A percentile compares a stretch with the other conserved stretches of the same genome.
These are phyloP conservation scores for Bactericera cockerelli DNA, from an alignment of 1,140 invertebrate genomes.

Conservation along the genomic window DNA sequence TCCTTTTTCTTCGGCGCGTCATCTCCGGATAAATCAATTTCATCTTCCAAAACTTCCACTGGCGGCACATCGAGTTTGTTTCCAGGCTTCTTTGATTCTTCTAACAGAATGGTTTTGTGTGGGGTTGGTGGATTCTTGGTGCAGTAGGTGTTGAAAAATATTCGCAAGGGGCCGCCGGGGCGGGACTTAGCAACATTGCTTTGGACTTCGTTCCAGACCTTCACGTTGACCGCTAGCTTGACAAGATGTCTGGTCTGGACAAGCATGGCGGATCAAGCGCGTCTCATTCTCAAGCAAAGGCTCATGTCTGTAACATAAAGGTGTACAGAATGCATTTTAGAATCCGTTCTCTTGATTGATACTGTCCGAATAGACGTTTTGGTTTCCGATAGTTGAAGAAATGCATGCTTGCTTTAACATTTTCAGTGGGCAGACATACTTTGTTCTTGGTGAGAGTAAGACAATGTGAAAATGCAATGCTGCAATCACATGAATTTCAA, in stretches of 20 bases:
- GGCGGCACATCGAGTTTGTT: not conserved
- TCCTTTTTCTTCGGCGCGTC: not conserved
- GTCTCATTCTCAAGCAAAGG: not conserved
- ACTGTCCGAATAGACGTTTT: not conserved
- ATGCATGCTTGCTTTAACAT: not conserved
- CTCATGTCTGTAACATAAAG: slow-evolving; percentile 6
- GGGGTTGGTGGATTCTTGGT: not conserved
- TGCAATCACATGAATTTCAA: too few relatives aligned
- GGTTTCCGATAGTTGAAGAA: not conserved
- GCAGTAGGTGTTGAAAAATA: not conserved
- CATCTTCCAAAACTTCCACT: not conserved
- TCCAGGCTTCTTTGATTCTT: not conserved
- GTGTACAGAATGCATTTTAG: not conserved
- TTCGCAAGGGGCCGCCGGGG: not conserved
- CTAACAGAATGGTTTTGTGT: not conserved
- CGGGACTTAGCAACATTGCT: not conserved
- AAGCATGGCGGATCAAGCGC: not conserved
- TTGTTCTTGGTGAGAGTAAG: too few relatives aligned
- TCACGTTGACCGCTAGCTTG: not conserved
- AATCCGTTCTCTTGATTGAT: not conserved
- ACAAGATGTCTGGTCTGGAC: slow-evolving; percentile 3
- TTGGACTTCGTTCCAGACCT: not conserved
- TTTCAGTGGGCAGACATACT: too few relatives aligned
- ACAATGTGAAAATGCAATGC: too few relatives aligned
- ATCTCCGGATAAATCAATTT: slow-evolving; percentile 1